Base-by-base conservation (phyloP, 2,888 invertebrate genomes). In the Ernsta delagoae region DNA sequence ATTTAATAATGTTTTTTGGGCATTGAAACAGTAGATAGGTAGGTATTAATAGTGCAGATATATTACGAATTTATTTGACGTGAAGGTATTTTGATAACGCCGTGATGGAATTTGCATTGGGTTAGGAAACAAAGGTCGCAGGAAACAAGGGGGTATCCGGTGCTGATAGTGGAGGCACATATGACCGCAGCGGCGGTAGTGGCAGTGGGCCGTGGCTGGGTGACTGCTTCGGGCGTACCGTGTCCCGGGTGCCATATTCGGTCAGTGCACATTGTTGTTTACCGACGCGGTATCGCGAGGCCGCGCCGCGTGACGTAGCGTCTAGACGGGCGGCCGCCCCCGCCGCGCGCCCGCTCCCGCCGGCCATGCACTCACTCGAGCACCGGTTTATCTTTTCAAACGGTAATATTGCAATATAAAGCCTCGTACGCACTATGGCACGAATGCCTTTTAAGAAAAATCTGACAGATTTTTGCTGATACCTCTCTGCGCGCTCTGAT, bases 281-380 rank as follows among this genome's bases (percentile, higher is more conserved):
- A 92, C 91, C 90, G 91, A 91, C 92, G 93, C 93, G 89, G 88
- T 94, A 94, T 93, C 94, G 90, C 94, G 94, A 89, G 94, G 94
- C 94, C 94, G 94, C 86, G 94, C 48, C 48, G 94, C 94, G 93
- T 94, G 92, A 92, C 88, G 92, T 92, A 92, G 92, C 88, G 92
- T 92, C 92, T 92, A 92, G 92, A 92, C 92, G 88, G 82, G 83
- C 83, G 80, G 81, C 81, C 82, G 79, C 80, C 83, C 82, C 84
- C 82, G 79, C 76, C 75, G 76, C 77, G 74, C 79, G 68, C 79
- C 79, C 73, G 6, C 65, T 34, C 65, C 70, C 73, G 80, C 78
- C 83, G 81, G 76, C 85, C 88, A 83, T 88, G 89, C 90, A 89
- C 89, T 88, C 89, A 87, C 88, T 86, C 87, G 88, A 90, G 85